phyloP scores from a whole-genome alignment of 2,113 vertebrate genomes.

The Pontoporia blainvillei region DNA sequence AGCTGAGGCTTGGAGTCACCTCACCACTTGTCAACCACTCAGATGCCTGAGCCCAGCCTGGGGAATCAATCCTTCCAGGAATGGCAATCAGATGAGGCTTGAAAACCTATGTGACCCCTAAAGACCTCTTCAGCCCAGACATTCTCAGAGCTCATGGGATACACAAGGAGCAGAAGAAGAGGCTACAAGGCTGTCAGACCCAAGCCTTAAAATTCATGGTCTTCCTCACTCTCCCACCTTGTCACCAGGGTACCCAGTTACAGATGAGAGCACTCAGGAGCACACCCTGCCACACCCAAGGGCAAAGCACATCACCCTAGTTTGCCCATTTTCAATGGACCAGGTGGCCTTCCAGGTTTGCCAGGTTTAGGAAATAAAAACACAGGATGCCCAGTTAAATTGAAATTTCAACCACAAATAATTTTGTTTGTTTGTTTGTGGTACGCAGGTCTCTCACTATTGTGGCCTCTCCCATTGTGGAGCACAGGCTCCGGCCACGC shows the following conservation, averaged over 20 bases:
- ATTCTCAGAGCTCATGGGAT: not conserved
- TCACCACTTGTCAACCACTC: not conserved
- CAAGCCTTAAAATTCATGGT: not conserved
- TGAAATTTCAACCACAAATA: not conserved
- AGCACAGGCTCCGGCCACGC: no score
- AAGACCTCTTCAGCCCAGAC: not conserved
- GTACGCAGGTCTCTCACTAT: no score
- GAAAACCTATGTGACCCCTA: not conserved
- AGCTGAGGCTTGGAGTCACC: not conserved
- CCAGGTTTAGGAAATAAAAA: not conserved
- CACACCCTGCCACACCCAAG: not conserved
- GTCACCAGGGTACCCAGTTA: rapidly evolving
- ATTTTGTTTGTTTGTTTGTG: not conserved
- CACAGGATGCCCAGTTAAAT: not conserved
- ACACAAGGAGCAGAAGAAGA: not conserved
- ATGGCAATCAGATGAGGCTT: no score
- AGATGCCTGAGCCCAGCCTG: not conserved
- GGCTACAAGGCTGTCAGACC: not conserved
- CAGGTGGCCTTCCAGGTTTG: not conserved
- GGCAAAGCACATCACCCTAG: not conserved
- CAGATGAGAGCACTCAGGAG: not conserved
- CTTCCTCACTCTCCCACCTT: not conserved
- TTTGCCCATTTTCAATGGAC: not conserved
- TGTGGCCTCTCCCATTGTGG: no score
- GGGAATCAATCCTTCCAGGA: not conserved